These are phyloP conservation scores for Plebejus melissa DNA, from an alignment of 2,888 invertebrate species.

Conservation along the genomic window DNA sequence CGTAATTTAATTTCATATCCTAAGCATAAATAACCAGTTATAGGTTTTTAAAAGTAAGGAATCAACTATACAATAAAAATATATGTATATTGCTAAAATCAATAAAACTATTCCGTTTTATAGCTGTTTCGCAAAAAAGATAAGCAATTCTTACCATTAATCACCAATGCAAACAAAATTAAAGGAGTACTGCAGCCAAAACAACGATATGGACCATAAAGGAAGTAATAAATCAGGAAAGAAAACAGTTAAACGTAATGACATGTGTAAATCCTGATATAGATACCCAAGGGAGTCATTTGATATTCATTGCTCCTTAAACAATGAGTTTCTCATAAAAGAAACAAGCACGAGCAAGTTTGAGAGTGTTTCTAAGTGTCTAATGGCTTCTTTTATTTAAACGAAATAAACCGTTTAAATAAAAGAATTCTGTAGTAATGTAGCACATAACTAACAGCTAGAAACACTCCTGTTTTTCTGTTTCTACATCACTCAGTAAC, in stretches of 20 bases:
- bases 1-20: background rate
- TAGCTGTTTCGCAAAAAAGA: no score
- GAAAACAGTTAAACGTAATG: constrained; percentile 12
- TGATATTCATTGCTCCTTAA: constrained; percentile 7
- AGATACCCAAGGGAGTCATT: background rate
- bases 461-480: background rate
- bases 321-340: background rate
- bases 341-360: background rate
- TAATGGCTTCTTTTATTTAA: background rate
- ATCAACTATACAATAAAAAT: no score
- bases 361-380: background rate
- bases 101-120: no score
- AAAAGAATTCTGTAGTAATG: background rate
- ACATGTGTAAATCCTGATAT: constrained; percentile 15
- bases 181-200: background rate
- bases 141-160: background rate
- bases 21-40: background rate
- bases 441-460: background rate
- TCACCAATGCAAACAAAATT: background rate
- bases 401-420: background rate
- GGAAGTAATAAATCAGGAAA: constrained; percentile 17
- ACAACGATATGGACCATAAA: constrained; percentile 13
- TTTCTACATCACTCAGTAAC: background rate
- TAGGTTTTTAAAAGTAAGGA: no score
- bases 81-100: no score